These are phyloP conservation scores for Patiria miniata DNA, from an alignment of 35 echinoderm and acorn worm genomes.

Conservation along the genomic window DNA sequence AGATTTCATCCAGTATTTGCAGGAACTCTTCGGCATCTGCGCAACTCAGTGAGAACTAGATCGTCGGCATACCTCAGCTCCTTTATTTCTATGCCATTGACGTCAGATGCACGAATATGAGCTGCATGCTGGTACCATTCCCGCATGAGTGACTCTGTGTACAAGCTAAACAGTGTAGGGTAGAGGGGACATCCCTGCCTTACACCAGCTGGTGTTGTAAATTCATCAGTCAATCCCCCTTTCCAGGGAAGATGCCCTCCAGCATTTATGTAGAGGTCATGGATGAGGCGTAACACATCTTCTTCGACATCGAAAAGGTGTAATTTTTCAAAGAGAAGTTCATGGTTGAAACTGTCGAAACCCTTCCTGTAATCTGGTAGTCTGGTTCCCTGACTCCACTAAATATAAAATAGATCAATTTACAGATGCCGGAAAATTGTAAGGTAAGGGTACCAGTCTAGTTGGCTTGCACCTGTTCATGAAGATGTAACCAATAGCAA, in stretches of 20 bases:
- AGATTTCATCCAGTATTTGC: neutral
- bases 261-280: neutral
- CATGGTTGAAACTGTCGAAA: too few species aligned
- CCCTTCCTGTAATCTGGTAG: too few species aligned
- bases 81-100: neutral
- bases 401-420: too few species aligned
- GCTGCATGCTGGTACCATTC: neutral
- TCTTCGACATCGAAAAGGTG: too few species aligned
- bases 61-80: neutral
- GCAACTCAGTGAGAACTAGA: neutral
- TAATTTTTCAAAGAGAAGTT: too few species aligned
- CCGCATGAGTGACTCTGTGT: conserved; percentile 18
- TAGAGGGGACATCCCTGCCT: neutral
- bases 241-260: neutral
- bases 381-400: too few species aligned
- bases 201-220: neutral
- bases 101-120: neutral
- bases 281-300: neutral
- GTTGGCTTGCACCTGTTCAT: too few species aligned
- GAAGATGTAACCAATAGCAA: too few species aligned
- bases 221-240: neutral
- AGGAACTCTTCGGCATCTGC: neutral
- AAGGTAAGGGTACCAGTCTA: too few species aligned
- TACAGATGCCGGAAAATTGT: too few species aligned
- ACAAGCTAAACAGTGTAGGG: neutral